A percentile compares a stretch with the other conserved stretches of the same genome.
These are phyloP conservation scores for Sarcophaga variegata DNA, from an alignment of 2,888 invertebrate genomes.

Conservation along the genomic window DNA sequence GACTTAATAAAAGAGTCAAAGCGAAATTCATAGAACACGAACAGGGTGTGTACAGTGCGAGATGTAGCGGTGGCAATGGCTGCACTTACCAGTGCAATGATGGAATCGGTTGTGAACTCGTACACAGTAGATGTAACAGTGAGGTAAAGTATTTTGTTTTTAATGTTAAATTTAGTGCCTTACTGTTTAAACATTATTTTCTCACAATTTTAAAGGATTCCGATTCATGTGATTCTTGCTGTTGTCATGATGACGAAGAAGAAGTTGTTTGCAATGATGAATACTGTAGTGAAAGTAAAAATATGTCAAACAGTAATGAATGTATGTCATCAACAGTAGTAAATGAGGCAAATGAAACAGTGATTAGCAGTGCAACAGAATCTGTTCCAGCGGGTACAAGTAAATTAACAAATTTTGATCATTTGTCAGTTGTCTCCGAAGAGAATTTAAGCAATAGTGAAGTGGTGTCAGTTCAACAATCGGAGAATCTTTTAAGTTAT, in stretches of 20 bases:
- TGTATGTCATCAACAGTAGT: constrained; percentile 44
- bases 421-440: constrained; percentile 89
- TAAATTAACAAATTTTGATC: constrained; percentile 84
- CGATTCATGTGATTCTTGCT: constrained; percentile 81
- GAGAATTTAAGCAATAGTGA: constrained; percentile 83
- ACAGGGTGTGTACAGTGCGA: constrained; percentile 68
- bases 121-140: constrained; percentile 74
- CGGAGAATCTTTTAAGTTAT: constrained; percentile 73
- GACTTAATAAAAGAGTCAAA: constrained; percentile 90
- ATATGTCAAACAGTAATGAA: constrained; percentile 70
- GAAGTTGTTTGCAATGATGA: constrained; percentile 76
- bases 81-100: constrained; percentile 73
- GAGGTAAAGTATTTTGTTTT: constrained; percentile 73
- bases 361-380: constrained; percentile 29
- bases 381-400: constrained; percentile 57
- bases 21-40: constrained; percentile 81
- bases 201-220: constrained; percentile 75
- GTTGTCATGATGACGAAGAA: constrained; percentile 74
- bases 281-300: constrained; percentile 73
- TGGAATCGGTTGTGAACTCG: constrained; percentile 75
- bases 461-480: constrained; percentile 71
- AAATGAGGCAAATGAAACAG: neutral
- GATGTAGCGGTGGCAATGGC: constrained; percentile 74
- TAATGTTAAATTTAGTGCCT: neutral
- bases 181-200: neutral